Evolutionary conservation across 2,113 vertebrate genomes (phyloP).

Genomic region (Spermophilus dauricus): DNA sequence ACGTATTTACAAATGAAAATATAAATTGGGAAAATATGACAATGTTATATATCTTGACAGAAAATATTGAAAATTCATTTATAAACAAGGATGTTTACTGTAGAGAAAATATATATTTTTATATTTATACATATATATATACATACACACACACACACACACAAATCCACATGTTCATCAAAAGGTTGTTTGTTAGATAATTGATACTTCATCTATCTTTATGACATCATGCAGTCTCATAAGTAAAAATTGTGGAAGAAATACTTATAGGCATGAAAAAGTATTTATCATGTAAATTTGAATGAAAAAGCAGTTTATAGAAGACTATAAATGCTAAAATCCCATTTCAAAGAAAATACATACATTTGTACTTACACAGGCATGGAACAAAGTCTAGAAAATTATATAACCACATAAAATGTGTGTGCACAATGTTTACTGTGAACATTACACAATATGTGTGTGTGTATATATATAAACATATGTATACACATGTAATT

Average conservation of each 20-base stretch:
- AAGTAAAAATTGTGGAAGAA: neutral
- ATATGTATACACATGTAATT: too few species aligned
- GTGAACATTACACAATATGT: too few species aligned
- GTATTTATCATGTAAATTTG: neutral
- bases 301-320: neutral
- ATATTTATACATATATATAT: neutral
- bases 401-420: neutral
- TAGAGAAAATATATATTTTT: neutral
- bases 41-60: neutral
- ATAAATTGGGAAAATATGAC: neutral
- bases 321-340: neutral
- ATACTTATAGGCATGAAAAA: neutral
- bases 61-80: neutral
- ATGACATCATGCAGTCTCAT: neutral
- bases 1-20: neutral
- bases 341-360: neutral
- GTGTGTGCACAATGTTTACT: neutral
- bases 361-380: neutral
- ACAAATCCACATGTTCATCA: neutral
- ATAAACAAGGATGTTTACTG: neutral
- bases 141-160: accelerated
- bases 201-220: neutral
- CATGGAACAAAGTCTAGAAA: neutral
- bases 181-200: neutral
- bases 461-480: neutral